Evolutionary conservation across 1,140 invertebrate species (phyloP).

Genomic region (Brachionus rotundiformis): DNA sequence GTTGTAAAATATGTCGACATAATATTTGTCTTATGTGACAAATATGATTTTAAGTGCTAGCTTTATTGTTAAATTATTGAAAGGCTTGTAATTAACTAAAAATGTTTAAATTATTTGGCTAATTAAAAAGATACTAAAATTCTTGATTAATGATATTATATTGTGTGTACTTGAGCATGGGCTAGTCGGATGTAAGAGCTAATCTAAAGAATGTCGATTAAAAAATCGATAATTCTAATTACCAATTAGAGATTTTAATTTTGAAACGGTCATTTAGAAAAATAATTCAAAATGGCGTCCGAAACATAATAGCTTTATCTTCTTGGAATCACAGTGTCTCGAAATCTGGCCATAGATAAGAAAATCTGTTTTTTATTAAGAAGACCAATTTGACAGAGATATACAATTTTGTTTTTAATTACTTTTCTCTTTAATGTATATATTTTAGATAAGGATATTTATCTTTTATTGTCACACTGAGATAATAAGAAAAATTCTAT

Average conservation of each 20-base stretch:
- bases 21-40: too few relatives aligned
- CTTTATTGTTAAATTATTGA: too few relatives aligned
- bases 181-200: background rate
- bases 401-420: background rate
- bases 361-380: conserved; percentile 17
- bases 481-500: conserved; percentile 26
- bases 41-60: too few relatives aligned
- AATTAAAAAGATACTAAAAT: background rate
- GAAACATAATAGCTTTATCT: background rate
- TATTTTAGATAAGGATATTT: background rate
- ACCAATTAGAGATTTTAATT: background rate
- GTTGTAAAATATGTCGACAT: too few relatives aligned
- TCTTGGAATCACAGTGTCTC: conserved; percentile 27
- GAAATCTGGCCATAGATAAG: conserved; percentile 8
- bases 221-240: background rate
- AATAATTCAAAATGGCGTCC: conserved; percentile 29
- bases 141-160: background rate
- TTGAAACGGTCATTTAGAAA: conserved; percentile 16
- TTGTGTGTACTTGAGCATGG: background rate
- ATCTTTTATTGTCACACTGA: conserved; percentile 25
- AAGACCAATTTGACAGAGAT: conserved; percentile 21
- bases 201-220: background rate
- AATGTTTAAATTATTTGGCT: too few relatives aligned
- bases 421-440: background rate
- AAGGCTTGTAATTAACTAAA: too few relatives aligned